Evolutionary conservation across 2,888 invertebrate species (phyloP).

Genomic region (Hyles lineata): DNA sequence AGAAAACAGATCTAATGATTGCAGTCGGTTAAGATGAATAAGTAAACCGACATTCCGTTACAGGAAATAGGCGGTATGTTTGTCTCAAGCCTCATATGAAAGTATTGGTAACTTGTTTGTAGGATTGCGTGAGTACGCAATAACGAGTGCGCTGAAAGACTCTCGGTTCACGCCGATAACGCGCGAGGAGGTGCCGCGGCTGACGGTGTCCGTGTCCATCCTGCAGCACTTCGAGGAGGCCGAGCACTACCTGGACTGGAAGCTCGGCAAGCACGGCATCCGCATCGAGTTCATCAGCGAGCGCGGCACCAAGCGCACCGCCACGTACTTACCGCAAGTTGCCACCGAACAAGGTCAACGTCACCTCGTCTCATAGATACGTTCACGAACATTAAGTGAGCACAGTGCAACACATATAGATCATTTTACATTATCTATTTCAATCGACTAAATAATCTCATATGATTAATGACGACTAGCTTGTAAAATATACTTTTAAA

Average conservation of each 20-base stretch:
- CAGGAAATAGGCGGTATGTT: background rate
- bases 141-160: slow-evolving; percentile 99
- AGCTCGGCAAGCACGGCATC: slow-evolving; percentile 98
- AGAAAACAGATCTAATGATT: no score
- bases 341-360: slow-evolving; percentile 96
- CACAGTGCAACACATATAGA: no score
- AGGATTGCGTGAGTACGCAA: slow-evolving; percentile 97
- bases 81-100: background rate
- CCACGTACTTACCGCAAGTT: slow-evolving; percentile 99
- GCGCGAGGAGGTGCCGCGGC: slow-evolving; percentile 95
- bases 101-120: slow-evolving; percentile 44
- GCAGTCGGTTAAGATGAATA: no score
- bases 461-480: no score
- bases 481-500: no score
- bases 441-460: no score
- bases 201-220: slow-evolving; percentile 98
- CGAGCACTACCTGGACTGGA: slow-evolving; percentile 98
- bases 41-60: no score
- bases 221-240: slow-evolving; percentile 98
- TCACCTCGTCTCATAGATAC: background rate
- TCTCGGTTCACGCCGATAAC: slow-evolving; percentile 98
- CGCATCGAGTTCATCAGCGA: slow-evolving; percentile 98
- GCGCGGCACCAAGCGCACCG: slow-evolving; percentile 96
- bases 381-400: background rate
- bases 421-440: no score